Evolutionary conservation across 2,797 vertebrate genomes (phyloP).

Genomic region (Phrynocephalus vlangalii): DNA sequence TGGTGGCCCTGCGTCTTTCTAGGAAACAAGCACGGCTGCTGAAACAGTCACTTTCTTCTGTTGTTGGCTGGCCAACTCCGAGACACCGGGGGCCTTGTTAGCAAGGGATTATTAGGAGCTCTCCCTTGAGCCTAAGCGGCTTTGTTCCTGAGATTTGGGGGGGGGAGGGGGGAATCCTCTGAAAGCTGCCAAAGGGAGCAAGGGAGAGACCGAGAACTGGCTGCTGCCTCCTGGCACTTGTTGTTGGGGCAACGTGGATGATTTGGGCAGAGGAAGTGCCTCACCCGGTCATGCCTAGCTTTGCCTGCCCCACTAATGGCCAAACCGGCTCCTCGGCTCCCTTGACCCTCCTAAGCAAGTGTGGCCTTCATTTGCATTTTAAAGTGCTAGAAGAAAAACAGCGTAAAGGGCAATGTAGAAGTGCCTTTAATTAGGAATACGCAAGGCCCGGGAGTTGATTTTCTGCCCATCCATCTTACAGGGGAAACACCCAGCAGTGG

Average conservation of each 20-base stretch:
- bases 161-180: neutral
- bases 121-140: constrained; percentile 14
- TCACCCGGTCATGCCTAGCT: neutral
- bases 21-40: neutral
- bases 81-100: neutral
- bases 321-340: neutral
- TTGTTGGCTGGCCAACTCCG: neutral
- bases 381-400: neutral
- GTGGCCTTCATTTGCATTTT: neutral
- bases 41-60: neutral
- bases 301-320: neutral
- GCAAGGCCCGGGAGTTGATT: neutral
- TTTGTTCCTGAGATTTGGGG: constrained; percentile 12
- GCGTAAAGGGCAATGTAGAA: neutral
- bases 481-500: no score
- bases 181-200: constrained; percentile 2
- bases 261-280: neutral
- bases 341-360: constrained; percentile 43
- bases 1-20: neutral
- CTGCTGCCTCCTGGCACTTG: neutral
- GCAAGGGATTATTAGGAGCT: neutral
- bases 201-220: neutral
- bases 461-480: neutral
- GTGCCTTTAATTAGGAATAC: neutral
- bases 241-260: constrained; percentile 22